Evolutionary conservation across 2,797 vertebrate genomes (phyloP).

Genomic region (Cephalopachus bancanus): DNA sequence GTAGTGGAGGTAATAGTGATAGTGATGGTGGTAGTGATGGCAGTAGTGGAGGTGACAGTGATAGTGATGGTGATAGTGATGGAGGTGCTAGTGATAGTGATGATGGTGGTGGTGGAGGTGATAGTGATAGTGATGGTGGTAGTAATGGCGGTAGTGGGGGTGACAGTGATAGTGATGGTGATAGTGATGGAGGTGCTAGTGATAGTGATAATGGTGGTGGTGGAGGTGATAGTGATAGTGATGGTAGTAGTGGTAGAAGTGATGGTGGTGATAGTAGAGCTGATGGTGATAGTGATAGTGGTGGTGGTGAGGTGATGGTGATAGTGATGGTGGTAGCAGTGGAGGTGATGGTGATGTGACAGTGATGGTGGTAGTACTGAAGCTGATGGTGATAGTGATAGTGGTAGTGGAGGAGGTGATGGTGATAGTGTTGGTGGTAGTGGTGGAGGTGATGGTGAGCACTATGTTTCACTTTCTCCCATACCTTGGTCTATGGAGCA

Average conservation of each 20-base stretch:
- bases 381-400: not conserved
- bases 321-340: not conserved
- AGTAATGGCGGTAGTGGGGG: not conserved
- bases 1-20: not conserved
- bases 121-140: no score
- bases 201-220: no score
- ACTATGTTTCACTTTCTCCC: not conserved
- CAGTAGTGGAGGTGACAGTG: not conserved
- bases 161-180: not conserved
- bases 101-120: no score
- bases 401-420: not conserved
- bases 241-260: not conserved
- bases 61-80: not conserved
- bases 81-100: fast-evolving
- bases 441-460: not conserved
- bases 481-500: not conserved
- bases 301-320: not conserved
- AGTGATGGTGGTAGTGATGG: fast-evolving
- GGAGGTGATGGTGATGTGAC: no score
- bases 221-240: no score
- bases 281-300: not conserved
- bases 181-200: not conserved
- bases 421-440: not conserved
- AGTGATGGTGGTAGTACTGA: no score
- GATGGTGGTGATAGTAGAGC: not conserved